Evolutionary conservation across 2,888 invertebrate genomes (phyloP).

Genomic region (Lysandra coridon): DNA sequence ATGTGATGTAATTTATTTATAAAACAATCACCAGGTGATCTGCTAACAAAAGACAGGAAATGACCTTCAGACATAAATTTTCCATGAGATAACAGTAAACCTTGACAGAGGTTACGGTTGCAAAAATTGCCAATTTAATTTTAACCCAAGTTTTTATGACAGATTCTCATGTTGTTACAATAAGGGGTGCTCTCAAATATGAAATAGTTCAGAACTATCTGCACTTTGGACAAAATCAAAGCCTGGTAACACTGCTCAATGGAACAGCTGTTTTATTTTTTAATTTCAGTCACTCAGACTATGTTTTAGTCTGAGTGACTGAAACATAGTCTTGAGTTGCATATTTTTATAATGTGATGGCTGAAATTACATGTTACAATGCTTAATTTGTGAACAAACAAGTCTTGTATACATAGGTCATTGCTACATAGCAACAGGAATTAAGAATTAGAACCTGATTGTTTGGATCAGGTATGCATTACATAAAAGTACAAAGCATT

Average conservation of each 20-base stretch:
- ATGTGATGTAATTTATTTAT: neutral
- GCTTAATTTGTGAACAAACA: neutral
- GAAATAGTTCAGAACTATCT: neutral
- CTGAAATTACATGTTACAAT: neutral
- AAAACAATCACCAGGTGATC: slow-evolving; percentile 2
- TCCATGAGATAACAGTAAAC: slow-evolving; percentile 3
- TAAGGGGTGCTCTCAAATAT: too few relatives aligned
- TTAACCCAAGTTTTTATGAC: neutral
- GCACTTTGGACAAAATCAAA: neutral
- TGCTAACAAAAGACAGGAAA: slow-evolving; percentile 7
- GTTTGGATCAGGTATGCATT: neutral
- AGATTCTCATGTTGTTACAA: too few relatives aligned
- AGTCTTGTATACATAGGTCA: neutral
- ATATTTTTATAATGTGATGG: too few relatives aligned
- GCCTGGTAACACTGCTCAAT: too few relatives aligned
- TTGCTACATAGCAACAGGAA: neutral
- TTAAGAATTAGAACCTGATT: neutral
- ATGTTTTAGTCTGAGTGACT: too few relatives aligned
- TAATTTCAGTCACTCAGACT: neutral
- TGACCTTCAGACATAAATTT: slow-evolving; percentile 22
- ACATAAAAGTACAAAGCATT: neutral
- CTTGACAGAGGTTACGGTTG: neutral
- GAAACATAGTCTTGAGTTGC: too few relatives aligned
- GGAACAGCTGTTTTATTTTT: too few relatives aligned
- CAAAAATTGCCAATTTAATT: neutral